Evolutionary conservation across 53 echinoderm and acorn worm genomes (phyloP).

Genomic region (Patiria pectinifera): DNA sequence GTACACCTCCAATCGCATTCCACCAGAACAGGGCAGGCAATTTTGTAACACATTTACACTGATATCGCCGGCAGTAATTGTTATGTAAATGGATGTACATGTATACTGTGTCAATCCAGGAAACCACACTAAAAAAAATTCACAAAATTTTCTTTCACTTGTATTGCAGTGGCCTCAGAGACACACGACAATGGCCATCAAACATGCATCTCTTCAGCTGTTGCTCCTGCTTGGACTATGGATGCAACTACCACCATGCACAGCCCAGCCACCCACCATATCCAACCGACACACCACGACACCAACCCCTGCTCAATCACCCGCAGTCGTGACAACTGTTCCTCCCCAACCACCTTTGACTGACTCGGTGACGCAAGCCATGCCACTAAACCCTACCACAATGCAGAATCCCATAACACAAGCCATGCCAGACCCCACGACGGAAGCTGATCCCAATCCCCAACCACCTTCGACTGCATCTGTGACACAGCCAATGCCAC

Average conservation of each 20-base stretch:
- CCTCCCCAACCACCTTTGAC: background rate
- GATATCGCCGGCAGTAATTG: no score
- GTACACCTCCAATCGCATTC: no score
- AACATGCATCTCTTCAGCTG: background rate
- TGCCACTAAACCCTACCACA: background rate
- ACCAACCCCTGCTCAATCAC: background rate
- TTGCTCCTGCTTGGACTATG: conserved; percentile 25
- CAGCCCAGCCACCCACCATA: conserved; percentile 2
- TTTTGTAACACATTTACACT: no score
- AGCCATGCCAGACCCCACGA: background rate
- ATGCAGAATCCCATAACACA: background rate
- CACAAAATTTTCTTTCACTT: background rate
- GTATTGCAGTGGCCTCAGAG: background rate
- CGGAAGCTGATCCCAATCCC: background rate
- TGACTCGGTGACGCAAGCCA: background rate
- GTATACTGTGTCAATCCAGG: no score
- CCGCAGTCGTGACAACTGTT: background rate
- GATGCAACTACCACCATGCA: conserved; percentile 8
- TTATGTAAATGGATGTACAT: no score
- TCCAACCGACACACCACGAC: conserved; percentile 8
- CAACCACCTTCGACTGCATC: background rate
- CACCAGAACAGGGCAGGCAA: no score
- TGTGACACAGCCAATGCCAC: background rate
- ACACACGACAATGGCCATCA: conserved; percentile 19
- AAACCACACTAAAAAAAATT: background rate